A percentile compares a stretch with the other conserved stretches of the same genome.
phyloP scores from a whole-genome alignment of 2,113 vertebrate genomes.

The Callionymus lyra region DNA sequence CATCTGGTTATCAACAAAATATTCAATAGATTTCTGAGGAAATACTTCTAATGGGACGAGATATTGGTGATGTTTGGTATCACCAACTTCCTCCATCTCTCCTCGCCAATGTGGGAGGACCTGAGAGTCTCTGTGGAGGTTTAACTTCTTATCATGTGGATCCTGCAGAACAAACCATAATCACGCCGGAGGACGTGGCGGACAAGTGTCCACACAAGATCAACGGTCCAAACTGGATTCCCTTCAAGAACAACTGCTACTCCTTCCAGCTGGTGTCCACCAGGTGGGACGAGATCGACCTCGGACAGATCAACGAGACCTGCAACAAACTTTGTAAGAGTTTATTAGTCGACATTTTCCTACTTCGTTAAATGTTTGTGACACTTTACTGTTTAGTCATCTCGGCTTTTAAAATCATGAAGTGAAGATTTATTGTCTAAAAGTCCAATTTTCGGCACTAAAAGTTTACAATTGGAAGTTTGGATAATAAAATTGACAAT shows the following conservation, averaged over 20 bases:
- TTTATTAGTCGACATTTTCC: neutral
- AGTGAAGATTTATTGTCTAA: neutral
- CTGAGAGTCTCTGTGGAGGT: too few relatives aligned
- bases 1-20: too few relatives aligned
- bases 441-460: too few relatives aligned
- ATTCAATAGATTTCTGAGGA: too few relatives aligned
- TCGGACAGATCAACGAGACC: slow-evolving; percentile 51
- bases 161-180: slow-evolving; percentile 62
- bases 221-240: slow-evolving; percentile 84
- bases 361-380: too few relatives aligned
- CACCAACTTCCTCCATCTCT: too few relatives aligned
- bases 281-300: slow-evolving; percentile 60
- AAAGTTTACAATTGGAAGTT: too few relatives aligned
- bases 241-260: slow-evolving; percentile 86
- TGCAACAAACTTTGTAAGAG: slow-evolving; percentile 77
- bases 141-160: neutral
- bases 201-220: slow-evolving; percentile 80
- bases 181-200: slow-evolving; percentile 44
- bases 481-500: too few relatives aligned
- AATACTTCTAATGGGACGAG: too few relatives aligned
- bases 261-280: slow-evolving; percentile 72
- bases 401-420: neutral
- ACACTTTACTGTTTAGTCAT: neutral
- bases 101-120: too few relatives aligned
- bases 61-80: too few relatives aligned